A percentile compares a stretch with the other conserved stretches of the same genome.
Conservation (phyloP, 2,888 invertebrate genomes). For the Lysandra coridon region DNA sequence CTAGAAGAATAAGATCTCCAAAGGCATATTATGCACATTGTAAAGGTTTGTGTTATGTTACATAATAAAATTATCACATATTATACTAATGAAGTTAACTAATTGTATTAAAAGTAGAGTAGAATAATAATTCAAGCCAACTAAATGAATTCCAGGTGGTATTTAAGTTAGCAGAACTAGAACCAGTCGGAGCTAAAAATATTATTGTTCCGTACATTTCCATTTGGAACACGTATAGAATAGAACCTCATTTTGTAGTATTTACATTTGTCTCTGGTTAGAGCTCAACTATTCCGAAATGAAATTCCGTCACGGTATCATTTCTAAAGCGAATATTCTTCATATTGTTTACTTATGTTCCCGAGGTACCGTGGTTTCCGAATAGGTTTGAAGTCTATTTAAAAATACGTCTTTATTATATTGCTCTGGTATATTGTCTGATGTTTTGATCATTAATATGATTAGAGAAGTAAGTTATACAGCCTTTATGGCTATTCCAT, state of each 20-base stretch:
- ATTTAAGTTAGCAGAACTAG: not conserved
- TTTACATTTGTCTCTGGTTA: conserved; percentile 31
- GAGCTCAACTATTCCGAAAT: conserved; percentile 28
- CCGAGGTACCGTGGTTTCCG: not conserved
- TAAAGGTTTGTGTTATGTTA: not conserved
- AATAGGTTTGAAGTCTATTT: conserved; percentile 2
- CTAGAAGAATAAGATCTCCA: not conserved
- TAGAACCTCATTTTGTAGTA: conserved; percentile 28
- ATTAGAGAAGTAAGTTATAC: not conserved
- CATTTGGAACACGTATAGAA: conserved; percentile 12
- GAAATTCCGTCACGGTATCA: conserved; percentile 22
- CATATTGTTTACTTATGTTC: not conserved
- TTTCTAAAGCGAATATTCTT: conserved; percentile 29
- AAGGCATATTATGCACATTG: not conserved
- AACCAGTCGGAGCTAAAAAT: conserved; percentile 10
- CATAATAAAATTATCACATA: not conserved
- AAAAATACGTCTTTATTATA: not conserved
- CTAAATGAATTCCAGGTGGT: not conserved
- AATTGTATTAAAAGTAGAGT: not conserved
- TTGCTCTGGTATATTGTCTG: not conserved
- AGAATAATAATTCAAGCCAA: not conserved
- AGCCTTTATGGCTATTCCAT: too few relatives aligned
- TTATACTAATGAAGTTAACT: not conserved
- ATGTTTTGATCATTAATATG: not conserved
- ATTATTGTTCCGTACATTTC: conserved; percentile 10